Conservation (phyloP, 2,888 invertebrate genomes). For the Spodoptera picta region DNA sequence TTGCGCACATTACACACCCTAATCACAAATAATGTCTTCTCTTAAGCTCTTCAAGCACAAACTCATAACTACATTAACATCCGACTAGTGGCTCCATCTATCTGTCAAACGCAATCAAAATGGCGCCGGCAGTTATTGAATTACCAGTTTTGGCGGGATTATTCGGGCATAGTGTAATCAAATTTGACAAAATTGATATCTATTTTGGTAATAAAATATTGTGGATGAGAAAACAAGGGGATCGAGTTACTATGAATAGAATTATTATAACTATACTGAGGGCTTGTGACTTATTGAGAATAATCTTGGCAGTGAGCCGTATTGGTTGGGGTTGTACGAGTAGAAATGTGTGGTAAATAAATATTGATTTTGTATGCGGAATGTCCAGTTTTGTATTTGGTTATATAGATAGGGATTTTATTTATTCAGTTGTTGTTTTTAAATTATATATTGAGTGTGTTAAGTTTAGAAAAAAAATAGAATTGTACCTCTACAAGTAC, state of each 20-base stretch:
- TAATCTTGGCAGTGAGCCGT: constrained; percentile 14
- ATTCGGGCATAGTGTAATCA: constrained; percentile 60
- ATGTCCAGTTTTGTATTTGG: too few species aligned
- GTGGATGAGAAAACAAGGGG: constrained; percentile 57
- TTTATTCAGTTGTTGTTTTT: too few species aligned
- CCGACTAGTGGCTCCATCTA: constrained; percentile 46
- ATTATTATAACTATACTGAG: constrained; percentile 36
- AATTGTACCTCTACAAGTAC: too few species aligned
- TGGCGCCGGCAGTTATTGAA: constrained; percentile 60
- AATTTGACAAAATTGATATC: constrained; percentile 67
- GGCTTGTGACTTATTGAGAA: constrained; percentile 19
- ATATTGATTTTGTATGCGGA: constrained; percentile 19
- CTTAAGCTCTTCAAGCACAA: neutral
- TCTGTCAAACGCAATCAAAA: constrained; percentile 57
- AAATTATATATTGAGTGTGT: too few species aligned
- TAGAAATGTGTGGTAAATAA: constrained; percentile 16
- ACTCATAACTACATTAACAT: constrained; percentile 1
- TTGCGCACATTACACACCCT: neutral
- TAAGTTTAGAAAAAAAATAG: too few species aligned
- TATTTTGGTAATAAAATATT: constrained; percentile 62
- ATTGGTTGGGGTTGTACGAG: constrained; percentile 16
- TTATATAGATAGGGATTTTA: too few species aligned
- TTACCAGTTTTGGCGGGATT: constrained; percentile 59
- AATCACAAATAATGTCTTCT: neutral
- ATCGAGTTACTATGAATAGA: constrained; percentile 28